phyloP scores from a whole-genome alignment of 2,888 invertebrate genomes.

The Elysia crispata region DNA sequence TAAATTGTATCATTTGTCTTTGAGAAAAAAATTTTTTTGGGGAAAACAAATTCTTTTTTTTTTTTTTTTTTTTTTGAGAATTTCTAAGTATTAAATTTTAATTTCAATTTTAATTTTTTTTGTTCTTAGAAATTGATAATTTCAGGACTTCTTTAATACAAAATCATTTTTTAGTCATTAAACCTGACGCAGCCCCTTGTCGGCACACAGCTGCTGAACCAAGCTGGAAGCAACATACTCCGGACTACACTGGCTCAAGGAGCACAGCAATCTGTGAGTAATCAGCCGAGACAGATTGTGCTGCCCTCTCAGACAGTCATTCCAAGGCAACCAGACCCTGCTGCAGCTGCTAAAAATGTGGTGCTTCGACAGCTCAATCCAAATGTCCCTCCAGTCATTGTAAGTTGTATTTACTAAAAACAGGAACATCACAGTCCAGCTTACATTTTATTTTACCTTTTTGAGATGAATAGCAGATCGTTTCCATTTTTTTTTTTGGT shows the following conservation, averaged over 20 bases:
- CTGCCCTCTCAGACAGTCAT: conserved; percentile 43
- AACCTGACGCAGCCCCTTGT: conserved; percentile 44
- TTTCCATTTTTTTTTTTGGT: too few relatives aligned
- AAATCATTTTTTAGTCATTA: conserved; percentile 43
- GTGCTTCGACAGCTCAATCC: conserved; percentile 32
- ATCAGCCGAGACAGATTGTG: conserved; percentile 35
- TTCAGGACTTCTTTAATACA: too few relatives aligned
- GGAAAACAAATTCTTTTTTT: too few relatives aligned
- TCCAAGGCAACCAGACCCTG: conserved; percentile 24
- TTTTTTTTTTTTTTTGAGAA: too few relatives aligned
- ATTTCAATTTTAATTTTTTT: too few relatives aligned
- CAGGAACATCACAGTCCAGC: too few relatives aligned
- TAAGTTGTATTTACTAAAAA: conserved; percentile 11
- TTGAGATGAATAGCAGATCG: too few relatives aligned
- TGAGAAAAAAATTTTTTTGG: too few relatives aligned
- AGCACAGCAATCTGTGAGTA: conserved; percentile 10
- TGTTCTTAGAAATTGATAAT: too few relatives aligned
- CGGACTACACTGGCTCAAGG: conserved; percentile 32
- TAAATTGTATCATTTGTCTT: too few relatives aligned
- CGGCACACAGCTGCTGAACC: conserved; percentile 45
- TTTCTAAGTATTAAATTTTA: too few relatives aligned
- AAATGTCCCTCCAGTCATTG: conserved; percentile 40
- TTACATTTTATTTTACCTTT: too few relatives aligned
- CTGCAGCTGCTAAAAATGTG: conserved; percentile 36
- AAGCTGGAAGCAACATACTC: conserved; percentile 39